Percentiles rank a stretch among this genome's conserved stretches.
Conservation (phyloP, 2,113 vertebrate genomes). For the Morone saxatilis region DNA sequence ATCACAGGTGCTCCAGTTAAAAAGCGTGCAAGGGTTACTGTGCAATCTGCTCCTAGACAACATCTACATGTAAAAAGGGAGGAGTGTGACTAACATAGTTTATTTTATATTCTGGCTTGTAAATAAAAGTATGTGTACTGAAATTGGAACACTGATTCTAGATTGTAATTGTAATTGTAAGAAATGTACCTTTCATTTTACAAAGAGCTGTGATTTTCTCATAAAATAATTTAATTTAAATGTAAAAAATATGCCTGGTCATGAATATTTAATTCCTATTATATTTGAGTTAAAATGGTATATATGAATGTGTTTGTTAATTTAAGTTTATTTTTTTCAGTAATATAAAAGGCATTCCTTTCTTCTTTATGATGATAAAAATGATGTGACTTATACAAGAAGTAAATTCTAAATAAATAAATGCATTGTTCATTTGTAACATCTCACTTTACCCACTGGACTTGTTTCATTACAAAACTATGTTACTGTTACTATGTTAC, state of each 20-base stretch:
- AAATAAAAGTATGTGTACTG: constrained; percentile 4
- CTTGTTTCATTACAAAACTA: not conserved
- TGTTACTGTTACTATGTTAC: too few species aligned
- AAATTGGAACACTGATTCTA: constrained; percentile 11
- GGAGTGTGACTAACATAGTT: constrained; percentile 8
- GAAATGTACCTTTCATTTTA: constrained; percentile 37
- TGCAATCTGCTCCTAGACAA: constrained; percentile 33
- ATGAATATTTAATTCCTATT: not conserved
- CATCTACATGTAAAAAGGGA: constrained; percentile 14
- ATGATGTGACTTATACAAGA: not conserved
- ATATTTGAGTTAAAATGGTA: not conserved
- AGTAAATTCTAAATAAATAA: not conserved
- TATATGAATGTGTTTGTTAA: not conserved
- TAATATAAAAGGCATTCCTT: not conserved
- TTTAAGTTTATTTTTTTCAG: not conserved
- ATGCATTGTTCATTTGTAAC: not conserved
- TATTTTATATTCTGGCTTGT: not conserved
- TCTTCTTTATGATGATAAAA: not conserved
- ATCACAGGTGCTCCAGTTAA: constrained; percentile 88
- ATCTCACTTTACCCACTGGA: not conserved
- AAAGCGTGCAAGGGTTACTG: constrained; percentile 69
- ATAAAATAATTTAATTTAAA: not conserved
- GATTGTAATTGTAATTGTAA: not conserved
- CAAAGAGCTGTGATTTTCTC: constrained; percentile 13
- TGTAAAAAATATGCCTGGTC: not conserved